Evolutionary conservation across 2,113 vertebrate species (phyloP), one percentile per base, ranked within the genome.

Genomic region (Syrmaticus mikado): DNA sequence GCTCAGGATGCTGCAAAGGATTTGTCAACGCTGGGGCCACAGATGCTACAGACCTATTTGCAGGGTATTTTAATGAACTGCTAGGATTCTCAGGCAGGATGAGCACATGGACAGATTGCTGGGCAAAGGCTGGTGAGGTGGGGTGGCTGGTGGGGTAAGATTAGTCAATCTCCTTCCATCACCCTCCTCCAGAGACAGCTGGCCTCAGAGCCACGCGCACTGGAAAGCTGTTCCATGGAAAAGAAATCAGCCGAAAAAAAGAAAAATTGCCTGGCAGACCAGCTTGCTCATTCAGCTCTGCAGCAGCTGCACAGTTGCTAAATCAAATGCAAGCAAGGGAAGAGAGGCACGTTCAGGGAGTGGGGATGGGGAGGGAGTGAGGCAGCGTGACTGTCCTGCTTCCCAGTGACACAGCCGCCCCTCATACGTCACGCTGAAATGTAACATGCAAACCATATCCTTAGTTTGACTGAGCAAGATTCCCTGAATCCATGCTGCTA

Each of bases 271-370:
- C 87, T 80, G 64, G 28, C 79, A 0, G 2, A 28, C 5, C 41
- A 53, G 30, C 72, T 79, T 73, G 66, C 60, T 96, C 32, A 8
- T 34, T 41, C 67, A 53, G n/a, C 82, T 78, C 40, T 1, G 0
- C 38, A 61, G 75, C 87, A 92, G 82, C 45, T 74, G 79, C 71
- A 73, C 67, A 82, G 55, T 77, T 91, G 87, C 85, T 90, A n/a
- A 80, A 90, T 81, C 50, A 74, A 79, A 87, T 90, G 65, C 66
- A 32, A 80, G 60, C 66, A 32, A 80, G 58, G 66, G 57, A 68
- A 81, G 60, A 0, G 8, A 74, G 52, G 74, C 94, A 75, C 6
- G 1, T 67, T 74, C 78, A 73, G 71, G 43, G 79, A 68, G 18
- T 0, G 0, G 65, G 8, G 30, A 85, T 50, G 22, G 27, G 75